phyloP scores from a whole-genome alignment of 2,888 invertebrate genomes.

The Eilema depressum region DNA sequence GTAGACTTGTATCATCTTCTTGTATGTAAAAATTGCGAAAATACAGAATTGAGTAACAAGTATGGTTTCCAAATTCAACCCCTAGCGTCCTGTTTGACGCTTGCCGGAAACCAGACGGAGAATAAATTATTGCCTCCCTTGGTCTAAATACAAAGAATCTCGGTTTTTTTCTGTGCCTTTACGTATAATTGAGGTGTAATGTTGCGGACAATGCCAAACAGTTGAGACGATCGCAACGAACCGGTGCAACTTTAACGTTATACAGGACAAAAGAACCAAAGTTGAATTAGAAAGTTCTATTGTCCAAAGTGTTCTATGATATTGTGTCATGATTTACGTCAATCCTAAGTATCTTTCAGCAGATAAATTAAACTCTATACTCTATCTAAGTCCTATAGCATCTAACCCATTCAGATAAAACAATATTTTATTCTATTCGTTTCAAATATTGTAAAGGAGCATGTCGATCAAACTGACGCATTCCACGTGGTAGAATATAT shows the following conservation, averaged over 20 bases:
- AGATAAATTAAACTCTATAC: slow-evolving; percentile 30
- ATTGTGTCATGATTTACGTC: slow-evolving; percentile 76
- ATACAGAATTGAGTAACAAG: slow-evolving; percentile 43
- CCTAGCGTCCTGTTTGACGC: slow-evolving; percentile 63
- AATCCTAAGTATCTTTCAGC: slow-evolving; percentile 56
- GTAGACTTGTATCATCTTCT: not conserved
- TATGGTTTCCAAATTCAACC: slow-evolving; percentile 58
- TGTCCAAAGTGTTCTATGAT: slow-evolving; percentile 65
- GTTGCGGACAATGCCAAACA: slow-evolving; percentile 72
- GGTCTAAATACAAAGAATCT: slow-evolving; percentile 69
- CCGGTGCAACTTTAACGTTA: slow-evolving; percentile 65
- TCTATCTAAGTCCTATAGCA: not conserved
- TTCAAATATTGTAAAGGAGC: slow-evolving; percentile 35
- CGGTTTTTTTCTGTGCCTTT: slow-evolving; percentile 66
- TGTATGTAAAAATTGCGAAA: not conserved
- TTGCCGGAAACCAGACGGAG: slow-evolving; percentile 73
- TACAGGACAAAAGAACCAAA: slow-evolving; percentile 66
- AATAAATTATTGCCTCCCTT: slow-evolving; percentile 76
- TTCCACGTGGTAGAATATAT: slow-evolving; percentile 42
- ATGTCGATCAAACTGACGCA: slow-evolving; percentile 57
- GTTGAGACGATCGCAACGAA: slow-evolving; percentile 59
- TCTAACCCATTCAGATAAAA: not conserved
- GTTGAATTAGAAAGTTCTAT: slow-evolving; percentile 74
- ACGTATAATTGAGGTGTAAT: slow-evolving; percentile 80
- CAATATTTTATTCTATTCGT: not conserved